Conservation (phyloP, 2,888 invertebrate species). For the Drosophila birchii region DNA sequence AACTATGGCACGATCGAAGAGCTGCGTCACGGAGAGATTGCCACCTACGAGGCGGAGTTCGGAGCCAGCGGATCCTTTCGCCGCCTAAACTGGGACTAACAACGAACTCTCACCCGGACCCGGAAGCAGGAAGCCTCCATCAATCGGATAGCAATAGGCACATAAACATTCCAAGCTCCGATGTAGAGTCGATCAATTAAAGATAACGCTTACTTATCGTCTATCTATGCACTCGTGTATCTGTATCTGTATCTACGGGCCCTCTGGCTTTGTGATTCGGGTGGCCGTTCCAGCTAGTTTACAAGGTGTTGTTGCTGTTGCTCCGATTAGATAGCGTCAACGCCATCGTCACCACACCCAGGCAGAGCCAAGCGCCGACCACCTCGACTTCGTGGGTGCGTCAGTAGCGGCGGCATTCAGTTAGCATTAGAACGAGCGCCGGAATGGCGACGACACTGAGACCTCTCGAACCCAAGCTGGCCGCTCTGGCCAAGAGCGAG, state of each 20-base stretch:
- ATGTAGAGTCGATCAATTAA: conserved; percentile 70
- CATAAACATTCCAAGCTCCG: conserved; percentile 34
- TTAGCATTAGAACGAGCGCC: conserved; percentile 32
- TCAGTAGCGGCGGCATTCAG: conserved; percentile 43
- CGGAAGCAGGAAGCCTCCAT: conserved; percentile 2
- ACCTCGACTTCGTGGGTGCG: conserved; percentile 20
- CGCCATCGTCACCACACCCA: conserved; percentile 8
- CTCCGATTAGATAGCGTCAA: conserved; percentile 38
- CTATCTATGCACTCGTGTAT: conserved; percentile 49
- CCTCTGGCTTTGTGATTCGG: conserved; percentile 16
- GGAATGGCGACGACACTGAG: conserved; percentile 58
- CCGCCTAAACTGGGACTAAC: conserved; percentile 71
- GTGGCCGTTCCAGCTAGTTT: conserved; percentile 43
- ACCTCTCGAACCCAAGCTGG: conserved; percentile 54
- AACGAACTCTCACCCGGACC: conserved; percentile 12
- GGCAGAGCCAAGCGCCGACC: background rate
- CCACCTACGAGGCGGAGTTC: conserved; percentile 77
- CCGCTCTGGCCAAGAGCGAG: conserved; percentile 60
- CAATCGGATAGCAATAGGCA: conserved; percentile 8
- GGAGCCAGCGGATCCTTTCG: conserved; percentile 78
- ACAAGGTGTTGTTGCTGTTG: conserved; percentile 41
- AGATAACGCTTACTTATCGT: conserved; percentile 59
- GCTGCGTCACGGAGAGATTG: conserved; percentile 66
- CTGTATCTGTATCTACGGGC: conserved; percentile 20
- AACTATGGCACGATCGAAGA: conserved; percentile 77